Percentiles rank a stretch among this genome's conserved stretches.
phyloP scores from a whole-genome alignment of 1,140 invertebrate genomes.

The Drosophila neocordata region DNA sequence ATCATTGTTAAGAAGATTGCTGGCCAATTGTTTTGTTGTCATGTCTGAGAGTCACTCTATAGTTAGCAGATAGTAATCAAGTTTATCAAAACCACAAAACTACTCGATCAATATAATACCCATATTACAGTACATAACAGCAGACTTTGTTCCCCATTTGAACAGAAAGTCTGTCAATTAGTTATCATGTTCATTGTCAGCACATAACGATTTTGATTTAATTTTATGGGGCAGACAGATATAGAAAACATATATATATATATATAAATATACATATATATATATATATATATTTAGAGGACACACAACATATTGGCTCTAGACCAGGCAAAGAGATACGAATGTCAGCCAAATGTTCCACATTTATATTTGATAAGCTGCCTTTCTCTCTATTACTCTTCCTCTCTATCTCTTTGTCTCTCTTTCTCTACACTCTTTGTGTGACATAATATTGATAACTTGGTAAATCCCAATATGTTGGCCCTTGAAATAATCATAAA shows the following conservation, averaged over 20 bases:
- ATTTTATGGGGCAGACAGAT: conserved; percentile 50
- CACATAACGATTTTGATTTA: conserved; percentile 75
- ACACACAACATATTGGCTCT: not conserved
- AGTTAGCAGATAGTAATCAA: conserved; percentile 30
- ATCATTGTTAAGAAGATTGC: conserved; percentile 46
- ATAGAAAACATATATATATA: conserved; percentile 2
- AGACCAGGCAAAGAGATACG: not conserved
- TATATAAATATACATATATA: not conserved
- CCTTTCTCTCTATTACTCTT: not conserved
- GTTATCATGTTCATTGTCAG: conserved; percentile 76
- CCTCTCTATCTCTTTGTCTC: not conserved
- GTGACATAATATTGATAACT: conserved; percentile 6
- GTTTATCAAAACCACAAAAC: conserved; percentile 56
- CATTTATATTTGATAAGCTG: conserved; percentile 11
- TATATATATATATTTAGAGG: not conserved
- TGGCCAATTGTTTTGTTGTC: conserved; percentile 40
- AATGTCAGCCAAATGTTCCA: conserved; percentile 4
- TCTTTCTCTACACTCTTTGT: not conserved
- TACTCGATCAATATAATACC: conserved; percentile 51
- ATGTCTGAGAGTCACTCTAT: not conserved
- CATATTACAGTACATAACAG: conserved; percentile 16
- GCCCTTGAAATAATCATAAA: conserved; percentile 9
- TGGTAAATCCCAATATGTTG: conserved; percentile 9
- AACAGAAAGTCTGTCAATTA: conserved; percentile 71
- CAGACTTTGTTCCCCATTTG: conserved; percentile 35